Conservation (phyloP, 2,113 vertebrate species). For the Periophthalmodon schlosseri region DNA sequence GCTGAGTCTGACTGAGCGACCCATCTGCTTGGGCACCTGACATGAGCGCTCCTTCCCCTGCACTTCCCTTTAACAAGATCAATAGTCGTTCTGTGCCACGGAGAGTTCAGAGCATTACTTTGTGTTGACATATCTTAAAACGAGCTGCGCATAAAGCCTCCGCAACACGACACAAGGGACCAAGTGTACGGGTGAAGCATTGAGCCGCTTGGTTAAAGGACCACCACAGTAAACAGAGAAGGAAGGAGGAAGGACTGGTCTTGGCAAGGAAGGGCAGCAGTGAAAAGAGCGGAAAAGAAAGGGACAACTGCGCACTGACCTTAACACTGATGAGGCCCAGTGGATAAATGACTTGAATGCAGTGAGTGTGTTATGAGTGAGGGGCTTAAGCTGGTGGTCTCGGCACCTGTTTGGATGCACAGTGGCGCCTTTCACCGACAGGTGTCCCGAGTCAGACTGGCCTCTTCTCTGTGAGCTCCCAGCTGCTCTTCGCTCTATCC, state of each 20-base stretch:
- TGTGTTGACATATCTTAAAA: slow-evolving; percentile 61
- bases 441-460: slow-evolving; percentile 63
- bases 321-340: slow-evolving; percentile 51
- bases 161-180: slow-evolving; percentile 55
- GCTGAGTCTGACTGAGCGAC: slow-evolving; percentile 18
- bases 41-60: slow-evolving; percentile 43
- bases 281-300: slow-evolving; percentile 28
- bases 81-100: slow-evolving; percentile 45
- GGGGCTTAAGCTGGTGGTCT: slow-evolving; percentile 63
- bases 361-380: slow-evolving; percentile 47
- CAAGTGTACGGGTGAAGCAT: slow-evolving; percentile 48
- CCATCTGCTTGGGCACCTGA: slow-evolving; percentile 51
- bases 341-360: slow-evolving; percentile 60
- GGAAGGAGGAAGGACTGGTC: slow-evolving; percentile 17
- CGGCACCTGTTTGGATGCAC: slow-evolving; percentile 75
- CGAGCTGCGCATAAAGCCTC: slow-evolving; percentile 43
- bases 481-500: slow-evolving; percentile 70
- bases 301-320: slow-evolving; percentile 55
- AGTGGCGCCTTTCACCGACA: slow-evolving; percentile 81
- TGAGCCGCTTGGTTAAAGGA: slow-evolving; percentile 63
- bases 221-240: slow-evolving; percentile 50
- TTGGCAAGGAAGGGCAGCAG: slow-evolving; percentile 62
- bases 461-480: slow-evolving; percentile 44
- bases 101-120: slow-evolving; percentile 28
- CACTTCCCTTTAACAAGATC: slow-evolving; percentile 41